Conservation (phyloP, 2,113 vertebrate genomes). For the mouse (Mus musculus) region GRCm39 chr1:33643001-33643500, state of each 20-base stretch:
- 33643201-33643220: no score
- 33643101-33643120: no score
- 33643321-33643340: not conserved
- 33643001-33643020: not conserved
- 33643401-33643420: not conserved
- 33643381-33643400: not conserved
- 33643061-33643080: no score
- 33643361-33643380: not conserved
- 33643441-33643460: not conserved
- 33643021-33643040: not conserved
- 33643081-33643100: no score
- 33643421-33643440: not conserved
- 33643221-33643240: no score
- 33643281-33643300: no score
- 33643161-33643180: no score
- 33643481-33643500: not conserved
- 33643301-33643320: not conserved
- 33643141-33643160: no score
- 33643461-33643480: slow-evolving; percentile 21
- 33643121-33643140: no score
- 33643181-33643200: no score
- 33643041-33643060: not conserved
- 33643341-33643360: not conserved
- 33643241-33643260: not conserved
- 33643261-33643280: slow-evolving; percentile 10